Conservation (phyloP, 2,797 vertebrate genomes). For the Diplodus sargus region DNA sequence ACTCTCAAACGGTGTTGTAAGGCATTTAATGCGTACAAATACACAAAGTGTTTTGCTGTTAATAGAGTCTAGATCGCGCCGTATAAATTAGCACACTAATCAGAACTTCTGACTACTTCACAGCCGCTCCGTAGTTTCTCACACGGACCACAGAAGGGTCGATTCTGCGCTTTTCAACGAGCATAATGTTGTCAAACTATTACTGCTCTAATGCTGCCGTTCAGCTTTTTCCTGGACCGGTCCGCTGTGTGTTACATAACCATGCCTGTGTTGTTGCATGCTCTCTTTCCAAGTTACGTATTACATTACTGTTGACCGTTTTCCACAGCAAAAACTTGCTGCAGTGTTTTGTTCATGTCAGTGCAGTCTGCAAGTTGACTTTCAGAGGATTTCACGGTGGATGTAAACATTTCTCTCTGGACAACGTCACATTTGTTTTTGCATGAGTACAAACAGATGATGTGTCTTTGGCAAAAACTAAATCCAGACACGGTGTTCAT, state of each 20-base stretch:
- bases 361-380: neutral
- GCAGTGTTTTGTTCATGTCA: neutral
- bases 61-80: constrained; percentile 38
- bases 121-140: constrained; percentile 21
- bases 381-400: neutral
- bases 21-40: constrained; percentile 54
- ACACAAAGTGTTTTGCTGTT: constrained; percentile 50
- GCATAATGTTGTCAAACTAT: constrained; percentile 39
- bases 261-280: constrained; percentile 17
- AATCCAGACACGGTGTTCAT: neutral
- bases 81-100: constrained; percentile 54
- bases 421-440: neutral
- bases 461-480: neutral
- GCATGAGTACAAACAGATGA: neutral
- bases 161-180: constrained; percentile 19
- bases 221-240: constrained; percentile 43
- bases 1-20: constrained; percentile 35
- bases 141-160: constrained; percentile 19
- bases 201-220: constrained; percentile 19
- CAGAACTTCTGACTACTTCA: constrained; percentile 23
- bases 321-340: constrained; percentile 14
- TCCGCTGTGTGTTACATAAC: constrained; percentile 37
- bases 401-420: neutral
- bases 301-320: constrained; percentile 17
- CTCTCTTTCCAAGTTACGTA: constrained; percentile 17